Evolutionary conservation across 1,140 invertebrate species (phyloP), one percentile per base, ranked within the genome.

Genomic region (Pararge aegeria): DNA sequence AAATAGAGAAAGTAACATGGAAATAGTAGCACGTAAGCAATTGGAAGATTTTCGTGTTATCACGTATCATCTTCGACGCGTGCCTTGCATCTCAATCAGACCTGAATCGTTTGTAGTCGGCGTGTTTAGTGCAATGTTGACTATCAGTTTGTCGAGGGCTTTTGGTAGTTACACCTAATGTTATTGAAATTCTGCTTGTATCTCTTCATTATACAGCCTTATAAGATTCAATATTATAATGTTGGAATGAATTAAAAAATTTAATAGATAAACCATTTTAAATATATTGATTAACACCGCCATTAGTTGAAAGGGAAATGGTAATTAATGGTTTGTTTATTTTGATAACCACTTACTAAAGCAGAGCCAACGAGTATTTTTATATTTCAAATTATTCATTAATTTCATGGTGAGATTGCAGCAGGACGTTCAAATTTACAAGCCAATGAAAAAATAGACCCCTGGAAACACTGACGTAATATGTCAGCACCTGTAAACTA

Each of bases 11-110:
- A 46, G 0, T 6, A 20, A 1, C 19, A n/a, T 46, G 44, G 44
- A 12, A 20, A 21, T 9, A 5, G 71, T 64, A 72, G 80, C 80
- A 87, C 85, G 83, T 87, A 89, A 87, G 82, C 83, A 86, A 84
- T 89, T 80, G 86, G 80, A 77, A 84, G 86, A 79, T 83, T 84
- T 84, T 84, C 82, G 69, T 84, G 80, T 89, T 86, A 86, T 87
- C 83, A 87, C 82, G 83, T 87, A 87, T 87, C 83, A 89, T 89
- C 80, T 89, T 77, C 66, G 65, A 80, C 61, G 73, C 86, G 86
- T 83, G 86, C 48, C 75, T 55, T 68, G 73, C 68, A 73, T 75
- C 50, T 58, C 55, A 70, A 75, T 68, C 34, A 50, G 57, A 42
- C 60, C 56, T 46, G 52, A 57, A 48, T 42, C 61, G 69, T 74